These are phyloP conservation scores for Anarhynchus alexandrinus DNA, from an alignment of 2,113 vertebrate species.

Conservation along the genomic window DNA sequence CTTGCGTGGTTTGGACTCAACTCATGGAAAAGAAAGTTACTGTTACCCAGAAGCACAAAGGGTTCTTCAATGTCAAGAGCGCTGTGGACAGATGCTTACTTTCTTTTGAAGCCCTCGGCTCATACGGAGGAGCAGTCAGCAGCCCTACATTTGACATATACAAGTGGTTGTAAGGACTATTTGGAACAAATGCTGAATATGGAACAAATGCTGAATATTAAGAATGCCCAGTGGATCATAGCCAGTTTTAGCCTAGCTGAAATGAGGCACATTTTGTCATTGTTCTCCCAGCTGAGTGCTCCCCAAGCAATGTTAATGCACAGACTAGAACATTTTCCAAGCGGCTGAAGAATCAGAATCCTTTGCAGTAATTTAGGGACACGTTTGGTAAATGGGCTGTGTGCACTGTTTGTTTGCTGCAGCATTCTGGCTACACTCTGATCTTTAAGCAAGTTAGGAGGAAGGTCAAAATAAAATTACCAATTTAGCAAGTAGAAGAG, in stretches of 20 bases:
- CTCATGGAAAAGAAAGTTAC: background rate
- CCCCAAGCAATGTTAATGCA: background rate
- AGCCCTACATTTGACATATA: background rate
- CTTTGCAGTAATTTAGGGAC: background rate
- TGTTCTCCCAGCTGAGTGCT: background rate
- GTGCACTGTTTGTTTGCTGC: background rate
- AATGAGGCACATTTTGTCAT: background rate
- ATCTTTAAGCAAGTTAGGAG: background rate
- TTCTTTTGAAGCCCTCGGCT: background rate
- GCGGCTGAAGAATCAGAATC: background rate
- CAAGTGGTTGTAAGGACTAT: background rate
- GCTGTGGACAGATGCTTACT: background rate
- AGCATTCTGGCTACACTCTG: background rate
- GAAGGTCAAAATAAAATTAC: background rate
- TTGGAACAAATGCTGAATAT: background rate
- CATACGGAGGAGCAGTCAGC: background rate
- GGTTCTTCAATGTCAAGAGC: background rate
- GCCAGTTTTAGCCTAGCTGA: background rate
- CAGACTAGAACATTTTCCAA: background rate
- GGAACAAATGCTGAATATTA: background rate
- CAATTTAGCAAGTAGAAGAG: background rate
- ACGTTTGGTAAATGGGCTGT: background rate
- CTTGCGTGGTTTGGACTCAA: background rate
- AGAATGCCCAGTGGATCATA: background rate
- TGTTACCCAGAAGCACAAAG: background rate